Percentiles rank a stretch among this genome's conserved stretches.
These are phyloP conservation scores for Acrossocheilus fasciatus DNA, from an alignment of 2,797 vertebrate species.

Conservation along the genomic window DNA sequence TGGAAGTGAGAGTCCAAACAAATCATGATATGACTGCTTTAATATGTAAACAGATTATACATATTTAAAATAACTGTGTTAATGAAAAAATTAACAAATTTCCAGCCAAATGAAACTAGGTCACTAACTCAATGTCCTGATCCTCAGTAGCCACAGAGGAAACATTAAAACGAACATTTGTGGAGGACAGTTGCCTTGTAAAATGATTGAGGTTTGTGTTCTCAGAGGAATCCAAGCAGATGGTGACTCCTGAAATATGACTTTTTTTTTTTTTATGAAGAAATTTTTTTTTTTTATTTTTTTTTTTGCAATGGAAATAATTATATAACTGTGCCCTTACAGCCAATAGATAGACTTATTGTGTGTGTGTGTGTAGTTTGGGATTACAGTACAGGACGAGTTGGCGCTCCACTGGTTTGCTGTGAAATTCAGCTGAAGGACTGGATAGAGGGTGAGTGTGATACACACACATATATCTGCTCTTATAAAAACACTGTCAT, in stretches of 20 bases:
- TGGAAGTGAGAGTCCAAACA: neutral
- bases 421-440: conserved; percentile 93
- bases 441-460: conserved; percentile 92
- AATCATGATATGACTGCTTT: neutral
- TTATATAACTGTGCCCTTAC: conserved; percentile 21
- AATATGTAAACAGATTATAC: neutral
- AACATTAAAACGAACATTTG: neutral
- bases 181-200: neutral
- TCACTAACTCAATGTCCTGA: conserved; percentile 4
- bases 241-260: conserved; percentile 25
- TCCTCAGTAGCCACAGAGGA: neutral
- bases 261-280: neutral
- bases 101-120: conserved; percentile 11
- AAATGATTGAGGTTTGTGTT: conserved; percentile 27
- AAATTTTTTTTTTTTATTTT: neutral
- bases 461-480: conserved; percentile 11
- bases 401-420: conserved; percentile 93
- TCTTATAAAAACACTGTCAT: conserved; percentile 49
- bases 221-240: conserved; percentile 16
- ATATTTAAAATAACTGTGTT: neutral
- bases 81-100: neutral
- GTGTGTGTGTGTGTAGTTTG: conserved; percentile 78
- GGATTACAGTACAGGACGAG: conserved; percentile 96
- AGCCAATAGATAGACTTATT: neutral
- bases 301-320: conserved; percentile 18